phyloP scores from a whole-genome alignment of 2,113 vertebrate genomes.

The Aythya baeri region DNA sequence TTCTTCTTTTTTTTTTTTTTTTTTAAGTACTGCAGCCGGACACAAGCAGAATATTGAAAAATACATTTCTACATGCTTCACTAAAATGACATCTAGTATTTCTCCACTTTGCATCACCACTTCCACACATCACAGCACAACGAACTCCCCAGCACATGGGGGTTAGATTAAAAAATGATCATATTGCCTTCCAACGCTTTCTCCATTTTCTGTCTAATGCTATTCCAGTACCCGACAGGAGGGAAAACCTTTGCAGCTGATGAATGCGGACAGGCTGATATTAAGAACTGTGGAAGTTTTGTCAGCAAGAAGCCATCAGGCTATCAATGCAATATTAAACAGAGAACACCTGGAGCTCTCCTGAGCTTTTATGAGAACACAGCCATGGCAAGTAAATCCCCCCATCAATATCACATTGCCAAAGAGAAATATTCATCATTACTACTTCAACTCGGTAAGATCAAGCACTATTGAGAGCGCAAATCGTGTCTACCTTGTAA shows the following conservation, averaged over 20 bases:
- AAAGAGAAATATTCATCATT: neutral
- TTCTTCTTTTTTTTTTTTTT: neutral
- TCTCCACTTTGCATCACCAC: neutral
- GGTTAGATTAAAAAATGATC: conserved; percentile 40
- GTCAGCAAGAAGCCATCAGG: conserved; percentile 79
- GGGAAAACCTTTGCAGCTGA: conserved; percentile 73
- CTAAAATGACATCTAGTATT: neutral
- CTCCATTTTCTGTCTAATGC: neutral
- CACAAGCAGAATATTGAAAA: neutral
- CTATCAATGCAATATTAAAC: conserved; percentile 83
- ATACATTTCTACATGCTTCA: neutral
- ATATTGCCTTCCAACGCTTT: conserved; percentile 11
- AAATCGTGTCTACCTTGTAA: neutral
- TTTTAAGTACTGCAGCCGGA: neutral
- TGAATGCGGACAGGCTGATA: conserved; percentile 85
- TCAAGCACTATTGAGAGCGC: neutral
- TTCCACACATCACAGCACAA: neutral
- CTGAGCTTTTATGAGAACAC: neutral
- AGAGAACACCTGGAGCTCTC: conserved; percentile 52
- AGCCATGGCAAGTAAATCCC: neutral
- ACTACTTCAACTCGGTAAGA: neutral
- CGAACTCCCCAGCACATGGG: neutral
- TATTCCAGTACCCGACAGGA: neutral
- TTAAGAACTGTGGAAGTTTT: conserved; percentile 60
- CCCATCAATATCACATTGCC: neutral